phyloP scores from a whole-genome alignment of 2,888 invertebrate species.

The Scaptomyza tumidula region DNA sequence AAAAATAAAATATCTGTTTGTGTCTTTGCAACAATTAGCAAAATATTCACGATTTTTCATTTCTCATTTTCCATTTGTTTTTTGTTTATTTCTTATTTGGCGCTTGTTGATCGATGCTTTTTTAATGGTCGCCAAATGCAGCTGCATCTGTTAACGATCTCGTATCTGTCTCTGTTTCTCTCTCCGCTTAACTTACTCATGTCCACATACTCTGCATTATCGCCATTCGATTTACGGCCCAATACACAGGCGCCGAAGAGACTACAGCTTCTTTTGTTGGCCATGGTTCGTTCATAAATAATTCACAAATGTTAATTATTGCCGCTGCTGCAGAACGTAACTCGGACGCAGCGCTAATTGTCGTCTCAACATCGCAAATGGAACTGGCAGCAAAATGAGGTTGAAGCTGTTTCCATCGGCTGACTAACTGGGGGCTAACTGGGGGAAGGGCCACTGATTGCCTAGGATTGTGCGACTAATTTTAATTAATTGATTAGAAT shows the following conservation, averaged over 20 bases:
- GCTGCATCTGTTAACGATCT: conserved; percentile 51
- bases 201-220: conserved; percentile 65
- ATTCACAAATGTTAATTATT: conserved; percentile 38
- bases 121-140: conserved; percentile 63
- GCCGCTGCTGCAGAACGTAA: too few species aligned
- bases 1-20: conserved; percentile 6
- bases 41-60: conserved; percentile 33
- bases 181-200: conserved; percentile 65
- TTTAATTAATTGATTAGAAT: conserved; percentile 78
- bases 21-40: conserved; percentile 56
- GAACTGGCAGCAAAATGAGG: conserved; percentile 56
- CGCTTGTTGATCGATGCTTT: conserved; percentile 71
- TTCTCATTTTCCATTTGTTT: background rate
- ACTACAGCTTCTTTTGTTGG: conserved; percentile 48
- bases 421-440: conserved; percentile 1
- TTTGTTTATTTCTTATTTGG: conserved; percentile 12
- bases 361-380: conserved; percentile 72
- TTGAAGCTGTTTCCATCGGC: conserved; percentile 6
- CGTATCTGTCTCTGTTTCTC: conserved; percentile 1
- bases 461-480: conserved; percentile 48
- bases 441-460: conserved; percentile 27
- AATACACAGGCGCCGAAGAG: conserved; percentile 61
- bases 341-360: conserved; percentile 72
- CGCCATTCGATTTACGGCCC: conserved; percentile 25
- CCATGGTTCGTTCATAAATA: conserved; percentile 38